Evolutionary conservation across 2,797 vertebrate genomes (phyloP), one percentile per base, ranked within the genome.

Genomic region (Arnoldichthys spilopterus): DNA sequence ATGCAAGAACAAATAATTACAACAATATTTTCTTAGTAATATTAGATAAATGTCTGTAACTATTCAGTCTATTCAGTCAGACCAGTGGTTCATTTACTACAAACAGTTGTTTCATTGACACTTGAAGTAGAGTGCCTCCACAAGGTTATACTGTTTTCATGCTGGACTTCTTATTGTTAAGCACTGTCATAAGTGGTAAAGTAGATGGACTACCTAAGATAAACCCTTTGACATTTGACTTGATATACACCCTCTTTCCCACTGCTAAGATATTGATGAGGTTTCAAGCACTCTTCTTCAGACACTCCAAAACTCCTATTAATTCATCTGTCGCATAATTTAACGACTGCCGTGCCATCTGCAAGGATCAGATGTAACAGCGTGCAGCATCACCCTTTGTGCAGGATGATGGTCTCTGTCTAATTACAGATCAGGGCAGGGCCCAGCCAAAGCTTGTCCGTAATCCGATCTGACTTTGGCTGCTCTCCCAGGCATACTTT

Each of bases 401-500:
- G 77, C 34, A 69, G 62, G 43, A 58, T 54, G 64, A 67, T 58
- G 72, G 45, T 16, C 26, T 61, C 66, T 78, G 63, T 85, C 82
- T 91, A 93, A 92, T 91, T 91, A 93, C 90, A 91, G 92, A 84
- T 93, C 88, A 92, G 75, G 67, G 64, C 82, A 83, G 79, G 76
- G 81, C 77, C 61, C 24, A 83, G 82, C 84, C 84, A 86, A 86
- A 86, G 77, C 87, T 69, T 15, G 73, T 78, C 77, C 70, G 91
- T 86, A 90, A 93, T 85, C 80, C 40, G 86, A 92, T 85, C 71
- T n/a, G 45, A 49, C 45, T 18, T 47, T 71, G 71, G 72, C 70
- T 77, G 53, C 47, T 66, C 63, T 81, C 63, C 76, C 74, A 98
- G 97, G 96, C 1, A 49, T 99, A 85, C 88, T 99, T 32, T 98